Evolutionary conservation across 2,888 invertebrate species (phyloP).

Genomic region (Cynaeus angustus): DNA sequence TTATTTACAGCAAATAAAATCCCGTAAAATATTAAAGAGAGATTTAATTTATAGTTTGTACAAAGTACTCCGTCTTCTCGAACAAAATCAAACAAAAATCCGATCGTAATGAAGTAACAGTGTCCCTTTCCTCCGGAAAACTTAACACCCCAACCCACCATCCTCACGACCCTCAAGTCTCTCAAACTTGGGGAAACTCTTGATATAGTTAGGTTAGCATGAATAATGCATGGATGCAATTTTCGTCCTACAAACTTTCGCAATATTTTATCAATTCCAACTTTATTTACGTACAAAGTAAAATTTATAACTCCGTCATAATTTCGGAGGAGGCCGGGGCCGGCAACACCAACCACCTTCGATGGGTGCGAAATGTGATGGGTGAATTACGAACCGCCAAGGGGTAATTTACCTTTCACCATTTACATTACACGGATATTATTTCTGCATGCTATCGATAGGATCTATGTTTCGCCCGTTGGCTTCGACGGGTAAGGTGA

Average conservation of each 20-base stretch:
- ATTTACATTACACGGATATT: constrained; percentile 55
- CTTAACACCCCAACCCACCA: constrained; percentile 48
- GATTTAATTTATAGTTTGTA: constrained; percentile 48
- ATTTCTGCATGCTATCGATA: constrained; percentile 50
- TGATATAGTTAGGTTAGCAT: constrained; percentile 72
- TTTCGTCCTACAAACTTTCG: constrained; percentile 73
- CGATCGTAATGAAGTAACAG: constrained; percentile 33
- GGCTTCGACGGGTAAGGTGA: constrained; percentile 15
- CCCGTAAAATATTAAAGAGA: constrained; percentile 47
- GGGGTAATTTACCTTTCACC: constrained; percentile 53
- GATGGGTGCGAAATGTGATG: constrained; percentile 11
- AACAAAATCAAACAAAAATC: constrained; percentile 38
- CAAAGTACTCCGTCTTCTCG: constrained; percentile 12
- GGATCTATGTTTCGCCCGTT: constrained; percentile 12
- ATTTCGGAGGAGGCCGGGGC: constrained; percentile 57
- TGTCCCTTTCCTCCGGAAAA: constrained; percentile 40
- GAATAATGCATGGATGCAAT: constrained; percentile 74
- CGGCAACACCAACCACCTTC: constrained; percentile 26
- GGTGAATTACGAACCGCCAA: constrained; percentile 56
- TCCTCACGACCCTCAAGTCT: constrained; percentile 47
- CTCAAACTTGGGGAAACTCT: constrained; percentile 68
- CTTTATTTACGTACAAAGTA: constrained; percentile 74
- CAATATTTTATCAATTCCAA: constrained; percentile 74
- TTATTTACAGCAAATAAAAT: constrained; percentile 48
- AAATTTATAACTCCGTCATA: constrained; percentile 73